phyloP scores from a whole-genome alignment of 2,888 invertebrate species.

The Lasioglossum lativentre region DNA sequence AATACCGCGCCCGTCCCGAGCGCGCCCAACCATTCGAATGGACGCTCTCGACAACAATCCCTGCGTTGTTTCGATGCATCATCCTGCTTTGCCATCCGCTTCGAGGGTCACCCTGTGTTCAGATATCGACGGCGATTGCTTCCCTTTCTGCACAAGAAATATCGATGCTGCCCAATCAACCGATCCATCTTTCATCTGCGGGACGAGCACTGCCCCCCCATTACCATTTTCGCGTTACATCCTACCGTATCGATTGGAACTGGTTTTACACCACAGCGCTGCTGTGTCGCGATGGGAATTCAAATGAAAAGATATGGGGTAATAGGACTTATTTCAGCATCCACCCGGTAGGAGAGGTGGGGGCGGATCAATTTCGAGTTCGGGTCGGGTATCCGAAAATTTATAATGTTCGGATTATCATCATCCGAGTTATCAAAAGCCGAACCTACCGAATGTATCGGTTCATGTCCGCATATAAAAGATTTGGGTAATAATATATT shows the following conservation, averaged over 20 bases:
- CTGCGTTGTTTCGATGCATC: slow-evolving; percentile 65
- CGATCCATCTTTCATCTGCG: not conserved
- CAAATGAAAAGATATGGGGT: not conserved
- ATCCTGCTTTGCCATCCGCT: slow-evolving; percentile 22
- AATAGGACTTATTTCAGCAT: not conserved
- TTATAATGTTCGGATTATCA: too few relatives aligned
- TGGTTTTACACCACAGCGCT: not conserved
- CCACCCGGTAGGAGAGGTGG: not conserved
- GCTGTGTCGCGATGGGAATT: not conserved
- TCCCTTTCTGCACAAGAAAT: not conserved
- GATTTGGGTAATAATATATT: not conserved
- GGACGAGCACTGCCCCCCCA: not conserved
- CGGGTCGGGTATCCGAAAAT: too few relatives aligned
- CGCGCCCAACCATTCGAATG: slow-evolving; percentile 79
- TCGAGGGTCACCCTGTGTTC: slow-evolving; percentile 5
- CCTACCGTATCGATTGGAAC: slow-evolving; percentile 8
- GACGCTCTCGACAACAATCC: slow-evolving; percentile 68
- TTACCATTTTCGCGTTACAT: not conserved
- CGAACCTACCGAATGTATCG: too few relatives aligned
- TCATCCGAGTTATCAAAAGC: too few relatives aligned
- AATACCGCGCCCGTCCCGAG: slow-evolving; percentile 82
- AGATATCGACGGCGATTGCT: not conserved
- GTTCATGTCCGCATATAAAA: not conserved
- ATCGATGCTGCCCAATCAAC: not conserved
- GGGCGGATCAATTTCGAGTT: too few relatives aligned